These are phyloP conservation scores for Melipona beecheii DNA, from an alignment of 2,888 invertebrate genomes.

Conservation along the genomic window DNA sequence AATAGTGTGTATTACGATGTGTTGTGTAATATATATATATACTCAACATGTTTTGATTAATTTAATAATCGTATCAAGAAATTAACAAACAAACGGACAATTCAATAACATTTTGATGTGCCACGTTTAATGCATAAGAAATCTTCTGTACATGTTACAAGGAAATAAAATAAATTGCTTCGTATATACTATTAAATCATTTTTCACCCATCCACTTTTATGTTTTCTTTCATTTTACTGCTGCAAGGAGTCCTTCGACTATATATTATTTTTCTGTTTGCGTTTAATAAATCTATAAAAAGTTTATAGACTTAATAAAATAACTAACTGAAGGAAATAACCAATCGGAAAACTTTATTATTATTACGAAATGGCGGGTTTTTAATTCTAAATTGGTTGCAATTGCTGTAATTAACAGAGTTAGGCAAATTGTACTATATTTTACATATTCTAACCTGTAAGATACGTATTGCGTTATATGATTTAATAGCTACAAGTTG, in stretches of 20 bases:
- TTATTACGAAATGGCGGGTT: background rate
- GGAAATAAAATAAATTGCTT: constrained; percentile 5
- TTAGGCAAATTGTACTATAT: background rate
- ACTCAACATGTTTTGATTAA: constrained; percentile 6
- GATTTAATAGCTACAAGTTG: background rate
- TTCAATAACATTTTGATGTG: too few species aligned
- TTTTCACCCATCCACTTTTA: background rate
- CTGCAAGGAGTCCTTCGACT: background rate
- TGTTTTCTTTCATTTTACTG: background rate
- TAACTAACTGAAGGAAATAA: background rate
- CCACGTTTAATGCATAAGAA: background rate
- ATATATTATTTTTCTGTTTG: background rate
- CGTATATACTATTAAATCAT: background rate
- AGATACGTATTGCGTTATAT: constrained; percentile 14
- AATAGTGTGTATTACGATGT: background rate
- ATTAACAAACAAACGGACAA: background rate
- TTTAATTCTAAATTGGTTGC: constrained; percentile 8
- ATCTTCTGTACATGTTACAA: background rate
- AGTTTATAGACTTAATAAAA: background rate
- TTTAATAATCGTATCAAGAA: background rate
- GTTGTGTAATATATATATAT: background rate
- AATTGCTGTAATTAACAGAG: background rate
- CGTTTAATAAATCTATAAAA: background rate
- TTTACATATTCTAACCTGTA: background rate
- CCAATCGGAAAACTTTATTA: constrained; percentile 4